These are phyloP conservation scores for Dasypus novemcinctus DNA, from an alignment of 2,113 vertebrate species.

Conservation along the genomic window DNA sequence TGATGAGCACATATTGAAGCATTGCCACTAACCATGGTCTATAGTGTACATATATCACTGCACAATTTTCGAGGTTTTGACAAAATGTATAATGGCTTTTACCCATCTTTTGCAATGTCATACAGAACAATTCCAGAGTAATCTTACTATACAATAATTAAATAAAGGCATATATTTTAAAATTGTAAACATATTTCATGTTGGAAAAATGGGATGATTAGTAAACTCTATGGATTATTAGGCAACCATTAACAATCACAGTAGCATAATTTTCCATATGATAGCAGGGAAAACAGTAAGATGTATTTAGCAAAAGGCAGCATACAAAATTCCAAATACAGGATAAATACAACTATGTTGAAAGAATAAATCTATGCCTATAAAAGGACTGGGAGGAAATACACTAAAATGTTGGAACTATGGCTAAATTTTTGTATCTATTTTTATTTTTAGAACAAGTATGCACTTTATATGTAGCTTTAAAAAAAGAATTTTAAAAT, in stretches of 20 bases:
- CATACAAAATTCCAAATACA: not conserved
- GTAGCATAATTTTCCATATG: not conserved
- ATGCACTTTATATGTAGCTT: constrained; percentile 14
- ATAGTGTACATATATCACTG: too few species aligned
- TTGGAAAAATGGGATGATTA: not conserved
- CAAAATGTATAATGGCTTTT: too few species aligned
- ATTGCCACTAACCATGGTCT: too few species aligned
- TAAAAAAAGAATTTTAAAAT: constrained; percentile 40
- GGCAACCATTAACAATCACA: not conserved
- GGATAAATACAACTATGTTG: not conserved
- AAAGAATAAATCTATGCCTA: not conserved
- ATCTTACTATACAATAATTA: not conserved
- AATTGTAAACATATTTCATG: not conserved
- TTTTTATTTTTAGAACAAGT: constrained; percentile 39
- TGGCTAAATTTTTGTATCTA: not conserved
- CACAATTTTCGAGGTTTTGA: too few species aligned
- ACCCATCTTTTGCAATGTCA: too few species aligned
- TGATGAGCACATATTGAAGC: too few species aligned
- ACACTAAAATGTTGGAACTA: not conserved
- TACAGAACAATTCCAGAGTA: not conserved
- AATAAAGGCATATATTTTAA: constrained; percentile 21
- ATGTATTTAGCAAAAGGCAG: constrained; percentile 22
- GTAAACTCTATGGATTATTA: not conserved
- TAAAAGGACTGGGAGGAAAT: not conserved
- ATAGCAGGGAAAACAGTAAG: not conserved